phyloP scores from a whole-genome alignment of 2,797 vertebrate species.

The Gallirallus australis region DNA sequence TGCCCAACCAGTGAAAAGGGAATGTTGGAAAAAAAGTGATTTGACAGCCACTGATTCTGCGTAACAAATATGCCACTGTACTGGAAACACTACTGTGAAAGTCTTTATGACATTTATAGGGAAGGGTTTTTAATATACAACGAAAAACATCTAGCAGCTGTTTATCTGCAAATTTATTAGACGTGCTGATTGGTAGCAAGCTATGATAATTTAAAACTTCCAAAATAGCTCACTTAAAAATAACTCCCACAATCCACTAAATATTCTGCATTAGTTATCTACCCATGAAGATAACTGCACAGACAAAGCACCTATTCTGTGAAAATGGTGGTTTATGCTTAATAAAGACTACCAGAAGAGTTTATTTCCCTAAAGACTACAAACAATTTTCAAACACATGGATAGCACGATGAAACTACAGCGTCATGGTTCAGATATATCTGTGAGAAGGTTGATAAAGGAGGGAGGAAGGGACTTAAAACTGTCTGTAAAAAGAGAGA shows the following conservation, averaged over 20 bases:
- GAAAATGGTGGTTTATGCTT: background rate
- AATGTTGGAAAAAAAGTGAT: background rate
- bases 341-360: background rate
- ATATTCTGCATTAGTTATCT: background rate
- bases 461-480: background rate
- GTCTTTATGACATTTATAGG: background rate
- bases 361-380: background rate
- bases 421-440: background rate
- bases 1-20: background rate
- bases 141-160: background rate
- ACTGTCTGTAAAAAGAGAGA: background rate
- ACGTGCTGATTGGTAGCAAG: background rate
- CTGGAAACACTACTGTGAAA: background rate
- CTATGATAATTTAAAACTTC: background rate
- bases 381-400: background rate
- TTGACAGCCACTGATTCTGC: background rate
- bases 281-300: background rate
- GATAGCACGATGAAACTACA: background rate
- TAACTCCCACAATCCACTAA: background rate
- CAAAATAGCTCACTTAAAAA: background rate
- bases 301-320: background rate
- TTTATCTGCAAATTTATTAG: background rate
- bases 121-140: background rate
- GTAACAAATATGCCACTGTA: background rate
- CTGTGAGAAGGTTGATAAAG: background rate